These are phyloP conservation scores for Progne subis DNA, from an alignment of 2,113 vertebrate species.

Conservation along the genomic window DNA sequence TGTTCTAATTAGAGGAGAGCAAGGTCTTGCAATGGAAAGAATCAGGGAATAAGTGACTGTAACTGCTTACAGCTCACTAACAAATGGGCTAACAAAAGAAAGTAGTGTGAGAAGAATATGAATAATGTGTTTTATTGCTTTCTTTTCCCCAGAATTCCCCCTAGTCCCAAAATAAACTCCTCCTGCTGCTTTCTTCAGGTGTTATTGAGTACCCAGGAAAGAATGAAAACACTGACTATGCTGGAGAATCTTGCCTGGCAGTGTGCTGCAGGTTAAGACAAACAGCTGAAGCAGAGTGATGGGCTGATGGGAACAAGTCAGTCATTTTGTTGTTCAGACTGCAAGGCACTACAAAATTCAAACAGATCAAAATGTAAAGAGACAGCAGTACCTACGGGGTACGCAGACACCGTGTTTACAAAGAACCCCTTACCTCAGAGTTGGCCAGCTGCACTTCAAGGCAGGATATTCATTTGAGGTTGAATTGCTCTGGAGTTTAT, in stretches of 20 bases:
- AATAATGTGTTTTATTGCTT: neutral
- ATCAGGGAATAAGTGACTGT: neutral
- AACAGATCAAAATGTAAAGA: constrained; percentile 22
- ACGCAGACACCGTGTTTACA: constrained; percentile 10
- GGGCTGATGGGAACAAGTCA: constrained; percentile 12
- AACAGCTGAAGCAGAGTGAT: neutral
- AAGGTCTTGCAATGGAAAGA: neutral
- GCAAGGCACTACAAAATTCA: neutral
- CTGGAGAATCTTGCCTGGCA: neutral
- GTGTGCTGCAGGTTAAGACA: neutral
- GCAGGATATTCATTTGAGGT: neutral
- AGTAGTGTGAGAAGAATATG: neutral
- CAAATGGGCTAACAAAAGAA: constrained; percentile 1
- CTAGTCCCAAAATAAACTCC: neutral
- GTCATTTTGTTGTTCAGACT: neutral
- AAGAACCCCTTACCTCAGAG: neutral
- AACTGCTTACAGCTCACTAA: neutral
- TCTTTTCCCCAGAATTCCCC: neutral
- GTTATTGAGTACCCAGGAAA: neutral
- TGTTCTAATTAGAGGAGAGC: constrained; percentile 20
- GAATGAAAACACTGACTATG: neutral
- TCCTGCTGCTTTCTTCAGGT: neutral
- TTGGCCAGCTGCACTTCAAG: neutral
- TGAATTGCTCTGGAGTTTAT: neutral
- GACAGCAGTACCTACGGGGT: neutral